phyloP scores from a whole-genome alignment of 2,113 vertebrate species.

The Suricata suricatta region DNA sequence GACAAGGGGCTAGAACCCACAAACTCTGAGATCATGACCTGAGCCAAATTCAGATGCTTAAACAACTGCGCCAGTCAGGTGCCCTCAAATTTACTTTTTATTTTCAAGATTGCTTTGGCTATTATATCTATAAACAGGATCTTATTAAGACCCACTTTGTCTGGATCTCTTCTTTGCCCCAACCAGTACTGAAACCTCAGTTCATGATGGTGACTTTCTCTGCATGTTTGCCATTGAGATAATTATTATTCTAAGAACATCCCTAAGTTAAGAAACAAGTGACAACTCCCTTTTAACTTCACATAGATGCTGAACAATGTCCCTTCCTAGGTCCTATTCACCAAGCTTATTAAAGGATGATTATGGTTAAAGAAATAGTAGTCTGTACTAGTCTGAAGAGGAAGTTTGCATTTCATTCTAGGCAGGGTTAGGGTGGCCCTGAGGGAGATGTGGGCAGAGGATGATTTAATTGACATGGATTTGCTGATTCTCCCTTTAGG shows the following conservation, averaged over 20 bases:
- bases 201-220: background rate
- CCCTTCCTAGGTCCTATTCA: background rate
- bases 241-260: background rate
- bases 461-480: background rate
- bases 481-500: background rate
- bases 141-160: background rate
- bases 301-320: background rate
- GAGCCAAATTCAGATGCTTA: too few relatives aligned
- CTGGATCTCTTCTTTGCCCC: background rate
- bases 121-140: background rate
- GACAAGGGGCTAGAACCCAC: too few relatives aligned
- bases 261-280: background rate
- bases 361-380: background rate
- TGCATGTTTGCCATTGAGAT: background rate
- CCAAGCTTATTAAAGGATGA: background rate
- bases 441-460: background rate
- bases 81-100: too few relatives aligned
- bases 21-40: too few relatives aligned
- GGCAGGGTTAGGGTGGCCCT: background rate
- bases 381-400: background rate
- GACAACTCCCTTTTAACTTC: background rate
- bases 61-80: too few relatives aligned
- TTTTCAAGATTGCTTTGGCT: too few relatives aligned
- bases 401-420: background rate
- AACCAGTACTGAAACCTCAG: background rate